Conservation (phyloP, 2,113 vertebrate species). For the Rynchops niger region DNA sequence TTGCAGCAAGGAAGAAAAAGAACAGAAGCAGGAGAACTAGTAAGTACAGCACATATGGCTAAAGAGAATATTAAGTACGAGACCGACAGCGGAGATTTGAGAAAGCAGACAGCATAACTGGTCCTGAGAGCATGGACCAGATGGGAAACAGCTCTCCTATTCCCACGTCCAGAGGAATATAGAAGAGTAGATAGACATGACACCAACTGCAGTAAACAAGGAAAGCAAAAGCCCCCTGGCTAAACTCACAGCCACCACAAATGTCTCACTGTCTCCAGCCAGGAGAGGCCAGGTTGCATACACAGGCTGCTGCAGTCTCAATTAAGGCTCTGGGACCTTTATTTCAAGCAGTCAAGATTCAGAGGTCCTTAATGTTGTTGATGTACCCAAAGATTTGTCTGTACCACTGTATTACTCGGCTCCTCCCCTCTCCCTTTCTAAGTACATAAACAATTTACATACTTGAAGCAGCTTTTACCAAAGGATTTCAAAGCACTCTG, state of each 20-base stretch:
- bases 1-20: neutral
- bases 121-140: neutral
- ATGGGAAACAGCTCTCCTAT: slow-evolving; percentile 16
- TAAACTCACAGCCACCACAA: neutral
- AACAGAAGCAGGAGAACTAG: neutral
- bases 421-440: neutral
- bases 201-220: neutral
- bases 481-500: neutral
- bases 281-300: neutral
- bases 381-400: neutral
- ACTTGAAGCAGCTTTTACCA: neutral
- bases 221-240: neutral
- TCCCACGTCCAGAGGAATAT: neutral
- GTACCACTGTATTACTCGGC: neutral
- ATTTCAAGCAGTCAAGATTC: neutral
- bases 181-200: neutral
- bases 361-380: neutral
- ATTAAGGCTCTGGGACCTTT: neutral
- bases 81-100: neutral
- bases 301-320: neutral
- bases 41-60: neutral
- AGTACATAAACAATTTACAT: neutral
- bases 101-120: neutral
- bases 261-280: neutral
- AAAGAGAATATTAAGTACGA: neutral